Percentiles rank a stretch among this genome's conserved stretches.
These are phyloP conservation scores for Neuroterus valhalla DNA, from an alignment of 1,140 invertebrate genomes.

Conservation along the genomic window DNA sequence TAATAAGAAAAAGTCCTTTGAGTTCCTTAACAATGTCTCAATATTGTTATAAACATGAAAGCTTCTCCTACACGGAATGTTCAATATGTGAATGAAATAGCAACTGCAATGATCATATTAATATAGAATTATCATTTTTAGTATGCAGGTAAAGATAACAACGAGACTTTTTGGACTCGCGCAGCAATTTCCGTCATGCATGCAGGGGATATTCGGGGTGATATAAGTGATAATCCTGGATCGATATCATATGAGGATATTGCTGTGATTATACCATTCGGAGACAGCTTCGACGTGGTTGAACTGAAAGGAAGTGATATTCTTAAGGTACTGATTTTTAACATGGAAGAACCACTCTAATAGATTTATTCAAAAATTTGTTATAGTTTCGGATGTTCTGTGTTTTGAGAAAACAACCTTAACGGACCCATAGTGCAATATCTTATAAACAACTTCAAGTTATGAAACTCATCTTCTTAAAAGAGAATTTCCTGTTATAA, in stretches of 20 bases:
- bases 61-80: too few species aligned
- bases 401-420: too few species aligned
- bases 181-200: conserved; percentile 83
- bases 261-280: conserved; percentile 81
- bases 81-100: neutral
- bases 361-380: neutral
- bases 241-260: conserved; percentile 81
- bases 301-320: conserved; percentile 80
- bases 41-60: too few species aligned
- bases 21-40: neutral
- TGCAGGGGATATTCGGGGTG: conserved; percentile 81
- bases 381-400: neutral
- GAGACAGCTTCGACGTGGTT: conserved; percentile 81
- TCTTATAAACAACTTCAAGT: too few species aligned
- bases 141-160: conserved; percentile 63
- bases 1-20: neutral
- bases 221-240: conserved; percentile 75
- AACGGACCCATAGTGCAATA: too few species aligned
- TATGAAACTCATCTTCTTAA: neutral
- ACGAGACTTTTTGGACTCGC: conserved; percentile 77
- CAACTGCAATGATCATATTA: neutral
- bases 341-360: too few species aligned
- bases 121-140: conserved; percentile 48
- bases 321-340: conserved; percentile 74
- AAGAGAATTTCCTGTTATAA: conserved; percentile 20